Conservation (phyloP, 2,888 invertebrate species). For the Limnephilus marmoratus region DNA sequence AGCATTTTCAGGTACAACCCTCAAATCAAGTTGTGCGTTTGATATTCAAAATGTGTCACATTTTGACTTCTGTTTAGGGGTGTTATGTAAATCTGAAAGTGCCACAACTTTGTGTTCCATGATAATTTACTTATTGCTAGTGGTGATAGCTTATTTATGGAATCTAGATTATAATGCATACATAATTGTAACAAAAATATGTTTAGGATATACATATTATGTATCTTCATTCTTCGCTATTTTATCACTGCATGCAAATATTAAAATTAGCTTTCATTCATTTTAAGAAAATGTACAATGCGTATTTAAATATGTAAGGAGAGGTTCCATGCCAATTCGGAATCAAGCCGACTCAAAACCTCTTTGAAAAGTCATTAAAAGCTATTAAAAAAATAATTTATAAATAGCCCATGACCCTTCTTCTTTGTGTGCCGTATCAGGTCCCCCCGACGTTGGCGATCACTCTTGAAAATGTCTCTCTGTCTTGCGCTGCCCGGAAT, state of each 20-base stretch:
- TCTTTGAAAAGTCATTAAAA: too few relatives aligned
- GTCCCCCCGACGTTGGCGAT: too few relatives aligned
- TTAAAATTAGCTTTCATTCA: not conserved
- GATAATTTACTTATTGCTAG: not conserved
- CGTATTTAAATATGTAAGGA: not conserved
- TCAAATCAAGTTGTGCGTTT: not conserved
- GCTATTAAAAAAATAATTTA: too few relatives aligned
- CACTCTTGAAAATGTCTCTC: too few relatives aligned
- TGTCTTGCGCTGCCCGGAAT: too few relatives aligned
- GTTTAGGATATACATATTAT: not conserved
- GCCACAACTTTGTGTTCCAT: not conserved
- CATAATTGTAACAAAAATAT: not conserved
- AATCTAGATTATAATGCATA: not conserved
- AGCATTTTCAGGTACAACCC: not conserved
- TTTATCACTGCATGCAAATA: not conserved
- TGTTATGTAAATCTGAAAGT: not conserved
- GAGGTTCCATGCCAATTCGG: too few relatives aligned
- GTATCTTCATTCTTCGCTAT: not conserved
- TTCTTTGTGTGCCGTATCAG: too few relatives aligned
- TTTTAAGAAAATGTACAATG: not conserved
- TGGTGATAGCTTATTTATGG: not conserved
- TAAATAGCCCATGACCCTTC: too few relatives aligned
- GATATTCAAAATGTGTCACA: not conserved
- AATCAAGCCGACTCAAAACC: too few relatives aligned
- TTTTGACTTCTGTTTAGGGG: not conserved